A percentile compares a stretch with the other conserved stretches of the same genome.
Conservation (phyloP, 2,888 invertebrate genomes). For the Elaeidobius kamerunicus region DNA sequence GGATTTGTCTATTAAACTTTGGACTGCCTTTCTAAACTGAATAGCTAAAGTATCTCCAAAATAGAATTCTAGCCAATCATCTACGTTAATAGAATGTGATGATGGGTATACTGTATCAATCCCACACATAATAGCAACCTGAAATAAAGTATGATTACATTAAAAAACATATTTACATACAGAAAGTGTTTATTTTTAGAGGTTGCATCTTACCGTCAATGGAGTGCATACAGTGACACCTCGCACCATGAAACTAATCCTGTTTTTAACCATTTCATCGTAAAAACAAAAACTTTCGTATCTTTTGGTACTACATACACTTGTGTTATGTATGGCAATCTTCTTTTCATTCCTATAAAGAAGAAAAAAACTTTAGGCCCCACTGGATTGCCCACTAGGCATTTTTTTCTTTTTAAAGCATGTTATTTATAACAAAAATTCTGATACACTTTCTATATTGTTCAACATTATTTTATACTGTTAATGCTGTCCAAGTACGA, state of each 20-base stretch:
- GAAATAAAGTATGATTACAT: constrained; percentile 13
- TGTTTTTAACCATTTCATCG: constrained; percentile 76
- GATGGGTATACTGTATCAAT: constrained; percentile 36
- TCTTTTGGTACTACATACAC: constrained; percentile 50
- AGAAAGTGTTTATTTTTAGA: too few relatives aligned
- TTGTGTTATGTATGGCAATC: constrained; percentile 61
- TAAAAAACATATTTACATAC: neutral
- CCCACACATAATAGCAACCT: constrained; percentile 42
- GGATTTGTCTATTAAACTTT: constrained; percentile 45
- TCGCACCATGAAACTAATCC: constrained; percentile 67
- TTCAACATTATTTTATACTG: too few relatives aligned
- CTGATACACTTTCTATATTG: too few relatives aligned
- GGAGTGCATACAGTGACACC: constrained; percentile 81
- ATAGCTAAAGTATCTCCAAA: constrained; percentile 33
- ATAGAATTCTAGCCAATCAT: constrained; percentile 43
- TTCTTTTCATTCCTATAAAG: constrained; percentile 57
- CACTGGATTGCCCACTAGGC: neutral
- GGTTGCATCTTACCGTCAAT: constrained; percentile 66
- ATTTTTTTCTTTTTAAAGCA: too few relatives aligned
- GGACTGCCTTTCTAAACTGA: constrained; percentile 36
- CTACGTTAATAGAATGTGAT: constrained; percentile 37
- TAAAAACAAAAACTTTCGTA: constrained; percentile 80
- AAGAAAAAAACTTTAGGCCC: constrained; percentile 18
- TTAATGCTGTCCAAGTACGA: too few relatives aligned
- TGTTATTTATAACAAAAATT: too few relatives aligned